Conservation (phyloP, 2,888 invertebrate genomes). For the Augochlorella aurata region DNA sequence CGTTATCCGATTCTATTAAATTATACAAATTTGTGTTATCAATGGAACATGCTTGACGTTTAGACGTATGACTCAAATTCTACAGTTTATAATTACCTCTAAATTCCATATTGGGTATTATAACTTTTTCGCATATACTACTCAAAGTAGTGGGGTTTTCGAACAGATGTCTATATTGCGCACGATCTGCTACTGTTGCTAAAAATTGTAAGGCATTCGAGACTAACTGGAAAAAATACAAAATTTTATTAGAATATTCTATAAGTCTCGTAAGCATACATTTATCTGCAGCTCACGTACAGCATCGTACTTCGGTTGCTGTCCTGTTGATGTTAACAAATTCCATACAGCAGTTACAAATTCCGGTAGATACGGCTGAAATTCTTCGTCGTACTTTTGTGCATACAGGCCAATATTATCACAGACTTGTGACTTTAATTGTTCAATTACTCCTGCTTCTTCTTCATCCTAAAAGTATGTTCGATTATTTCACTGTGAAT, state of each 20-base stretch:
- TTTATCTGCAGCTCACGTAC: slow-evolving; percentile 83
- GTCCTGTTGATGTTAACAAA: slow-evolving; percentile 92
- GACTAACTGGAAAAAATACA: slow-evolving; percentile 87
- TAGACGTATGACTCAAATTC: background rate
- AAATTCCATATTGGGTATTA: slow-evolving; percentile 99
- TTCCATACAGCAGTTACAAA: slow-evolving; percentile 98
- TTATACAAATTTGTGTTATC: slow-evolving; percentile 24
- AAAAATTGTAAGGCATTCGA: slow-evolving; percentile 98
- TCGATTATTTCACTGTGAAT: slow-evolving; percentile 41
- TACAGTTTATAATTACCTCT: slow-evolving; percentile 85
- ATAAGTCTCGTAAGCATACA: background rate
- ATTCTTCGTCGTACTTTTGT: slow-evolving; percentile 99
- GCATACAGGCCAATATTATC: slow-evolving; percentile 97
- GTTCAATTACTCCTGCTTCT: slow-evolving; percentile 94
- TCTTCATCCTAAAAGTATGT: slow-evolving; percentile 87
- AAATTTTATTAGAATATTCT: slow-evolving; percentile 14
- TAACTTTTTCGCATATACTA: slow-evolving; percentile 98
- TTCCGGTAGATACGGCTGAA: slow-evolving; percentile 91
- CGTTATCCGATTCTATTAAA: slow-evolving; percentile 92
- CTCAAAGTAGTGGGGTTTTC: slow-evolving; percentile 93
- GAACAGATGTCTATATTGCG: slow-evolving; percentile 93
- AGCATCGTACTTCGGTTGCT: slow-evolving; percentile 94
- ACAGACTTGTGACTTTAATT: slow-evolving; percentile 96
- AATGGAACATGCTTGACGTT: slow-evolving; percentile 5
- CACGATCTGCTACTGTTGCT: slow-evolving; percentile 95